These are phyloP conservation scores for Drosophila hamatofila DNA, from an alignment of 2,888 invertebrate genomes.

Conservation along the genomic window DNA sequence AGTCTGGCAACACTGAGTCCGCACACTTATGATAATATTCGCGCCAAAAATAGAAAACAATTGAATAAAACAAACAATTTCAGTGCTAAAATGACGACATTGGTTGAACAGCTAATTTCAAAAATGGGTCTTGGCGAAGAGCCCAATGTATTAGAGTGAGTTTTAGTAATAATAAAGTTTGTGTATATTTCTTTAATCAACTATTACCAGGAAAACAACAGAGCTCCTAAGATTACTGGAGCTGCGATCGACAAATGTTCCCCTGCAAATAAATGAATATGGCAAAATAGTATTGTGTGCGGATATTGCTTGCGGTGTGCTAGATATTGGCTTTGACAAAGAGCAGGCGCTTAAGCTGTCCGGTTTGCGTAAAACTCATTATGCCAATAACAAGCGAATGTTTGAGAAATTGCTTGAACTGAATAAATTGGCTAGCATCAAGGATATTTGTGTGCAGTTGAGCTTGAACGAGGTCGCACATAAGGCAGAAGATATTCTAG, in stretches of 20 bases:
- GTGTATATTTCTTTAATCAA: neutral
- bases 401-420: slow-evolving; percentile 88
- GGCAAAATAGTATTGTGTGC: slow-evolving; percentile 88
- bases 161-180: neutral
- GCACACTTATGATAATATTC: slow-evolving; percentile 24
- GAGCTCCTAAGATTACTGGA: slow-evolving; percentile 83
- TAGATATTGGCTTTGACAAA: slow-evolving; percentile 86
- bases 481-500: slow-evolving; percentile 87
- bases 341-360: slow-evolving; percentile 87
- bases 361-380: slow-evolving; percentile 86
- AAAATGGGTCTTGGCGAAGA: slow-evolving; percentile 83
- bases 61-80: neutral
- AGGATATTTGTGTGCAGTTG: slow-evolving; percentile 87
- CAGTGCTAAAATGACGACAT: slow-evolving; percentile 67
- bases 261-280: slow-evolving; percentile 86
- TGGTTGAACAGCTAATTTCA: slow-evolving; percentile 79
- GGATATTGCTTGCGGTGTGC: slow-evolving; percentile 87
- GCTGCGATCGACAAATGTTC: slow-evolving; percentile 80
- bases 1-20: slow-evolving; percentile 28
- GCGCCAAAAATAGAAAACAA: slow-evolving; percentile 51
- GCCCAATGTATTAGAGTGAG: slow-evolving; percentile 77
- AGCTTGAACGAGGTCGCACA: slow-evolving; percentile 86
- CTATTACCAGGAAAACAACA: slow-evolving; percentile 78
- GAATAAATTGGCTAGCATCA: slow-evolving; percentile 86
- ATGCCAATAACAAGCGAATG: slow-evolving; percentile 87